Conservation (phyloP, 1,140 invertebrate species). For the Drosophila seguyi region DNA sequence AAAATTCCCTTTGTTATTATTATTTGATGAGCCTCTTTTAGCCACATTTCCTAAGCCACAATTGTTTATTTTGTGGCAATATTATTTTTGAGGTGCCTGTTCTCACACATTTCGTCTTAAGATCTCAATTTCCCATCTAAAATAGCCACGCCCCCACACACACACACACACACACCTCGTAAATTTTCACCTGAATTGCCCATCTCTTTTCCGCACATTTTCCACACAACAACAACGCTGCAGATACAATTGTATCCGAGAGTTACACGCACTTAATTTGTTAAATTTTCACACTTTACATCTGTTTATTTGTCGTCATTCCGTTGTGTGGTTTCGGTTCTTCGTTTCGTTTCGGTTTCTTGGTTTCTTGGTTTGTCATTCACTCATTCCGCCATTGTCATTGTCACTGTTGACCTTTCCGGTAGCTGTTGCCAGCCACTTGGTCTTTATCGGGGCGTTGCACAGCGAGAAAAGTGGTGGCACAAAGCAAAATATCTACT, state of each 20-base stretch:
- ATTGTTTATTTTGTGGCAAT: constrained; percentile 18
- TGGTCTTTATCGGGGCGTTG: constrained; percentile 30
- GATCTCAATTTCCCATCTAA: constrained; percentile 7
- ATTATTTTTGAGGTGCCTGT: constrained; percentile 5
- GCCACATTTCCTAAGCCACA: background rate
- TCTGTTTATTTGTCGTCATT: constrained; percentile 53
- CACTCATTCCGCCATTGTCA: constrained; percentile 24
- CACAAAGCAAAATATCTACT: background rate
- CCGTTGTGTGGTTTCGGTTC: constrained; percentile 33
- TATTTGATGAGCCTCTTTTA: background rate
- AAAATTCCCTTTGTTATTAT: background rate
- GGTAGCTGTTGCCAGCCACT: constrained; percentile 34
- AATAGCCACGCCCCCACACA: constrained; percentile 22
- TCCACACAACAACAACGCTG: background rate
- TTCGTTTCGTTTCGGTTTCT: constrained; percentile 19
- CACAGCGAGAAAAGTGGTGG: constrained; percentile 14
- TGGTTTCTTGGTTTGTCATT: constrained; percentile 34
- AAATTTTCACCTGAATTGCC: constrained; percentile 30
- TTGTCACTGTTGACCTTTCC: constrained; percentile 74
- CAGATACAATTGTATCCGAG: constrained; percentile 41
- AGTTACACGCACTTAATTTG: constrained; percentile 71
- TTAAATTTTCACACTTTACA: constrained; percentile 79
- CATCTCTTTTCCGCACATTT: constrained; percentile 25
- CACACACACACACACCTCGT: background rate
- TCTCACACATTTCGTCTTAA: background rate